Evolutionary conservation across 2,888 invertebrate genomes (phyloP).

Genomic region (Calephelis perditalis): DNA sequence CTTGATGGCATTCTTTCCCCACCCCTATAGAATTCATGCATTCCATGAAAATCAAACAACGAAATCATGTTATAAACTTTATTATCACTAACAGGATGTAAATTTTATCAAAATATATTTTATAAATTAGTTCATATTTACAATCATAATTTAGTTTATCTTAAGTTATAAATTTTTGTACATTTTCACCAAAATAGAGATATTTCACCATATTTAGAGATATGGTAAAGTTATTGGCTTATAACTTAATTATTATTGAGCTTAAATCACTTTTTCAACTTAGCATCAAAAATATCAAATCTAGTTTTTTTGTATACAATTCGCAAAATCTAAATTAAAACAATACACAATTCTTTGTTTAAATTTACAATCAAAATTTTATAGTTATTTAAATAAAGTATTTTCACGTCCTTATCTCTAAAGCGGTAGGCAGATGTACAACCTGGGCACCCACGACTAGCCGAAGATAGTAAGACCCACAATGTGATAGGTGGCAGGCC

Average conservation of each 20-base stretch:
- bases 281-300: too few relatives aligned
- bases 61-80: conserved; percentile 48
- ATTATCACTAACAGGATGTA: conserved; percentile 54
- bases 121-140: conserved; percentile 58
- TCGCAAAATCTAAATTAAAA: too few relatives aligned
- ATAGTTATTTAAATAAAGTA: too few relatives aligned
- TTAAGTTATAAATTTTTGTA: not conserved
- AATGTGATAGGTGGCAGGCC: too few relatives aligned
- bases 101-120: conserved; percentile 49
- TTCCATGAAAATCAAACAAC: conserved; percentile 18
- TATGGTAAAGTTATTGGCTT: not conserved
- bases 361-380: too few relatives aligned
- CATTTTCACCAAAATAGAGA: not conserved
- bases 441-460: too few relatives aligned
- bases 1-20: conserved; percentile 31
- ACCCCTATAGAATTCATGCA: conserved; percentile 30
- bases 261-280: too few relatives aligned
- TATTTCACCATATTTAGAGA: not conserved
- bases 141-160: conserved; percentile 30
- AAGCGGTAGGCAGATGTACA: too few relatives aligned
- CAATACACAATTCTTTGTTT: too few relatives aligned
- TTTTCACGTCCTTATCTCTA: too few relatives aligned
- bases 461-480: too few relatives aligned
- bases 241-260: not conserved
- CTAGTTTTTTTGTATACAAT: too few relatives aligned